Conservation (phyloP, 2,113 vertebrate genomes). For the Dolichallabes microphthalmus region DNA sequence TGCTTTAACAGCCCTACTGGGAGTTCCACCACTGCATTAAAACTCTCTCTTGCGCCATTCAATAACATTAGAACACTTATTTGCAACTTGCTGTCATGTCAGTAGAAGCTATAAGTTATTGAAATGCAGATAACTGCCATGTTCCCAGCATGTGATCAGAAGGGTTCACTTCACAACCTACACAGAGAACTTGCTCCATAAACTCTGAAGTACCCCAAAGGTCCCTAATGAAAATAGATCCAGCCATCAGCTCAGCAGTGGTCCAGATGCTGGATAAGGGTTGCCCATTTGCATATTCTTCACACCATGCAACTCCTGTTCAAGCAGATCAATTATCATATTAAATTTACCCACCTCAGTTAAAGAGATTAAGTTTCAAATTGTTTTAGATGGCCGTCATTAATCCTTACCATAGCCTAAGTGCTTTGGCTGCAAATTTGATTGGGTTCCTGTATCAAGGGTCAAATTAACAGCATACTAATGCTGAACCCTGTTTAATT, state of each 20-base stretch:
- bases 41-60: constrained; percentile 92
- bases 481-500: constrained; percentile 79
- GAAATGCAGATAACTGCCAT: constrained; percentile 85
- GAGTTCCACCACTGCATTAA: constrained; percentile 91
- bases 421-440: constrained; percentile 90
- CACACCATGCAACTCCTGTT: constrained; percentile 90
- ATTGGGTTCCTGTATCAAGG: constrained; percentile 84
- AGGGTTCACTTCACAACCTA: constrained; percentile 89
- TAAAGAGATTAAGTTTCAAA: constrained; percentile 99
- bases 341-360: constrained; percentile 99
- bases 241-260: constrained; percentile 89
- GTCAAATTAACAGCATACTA: constrained; percentile 93
- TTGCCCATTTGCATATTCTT: constrained; percentile 96
- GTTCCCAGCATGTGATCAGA: constrained; percentile 90
- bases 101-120: constrained; percentile 93
- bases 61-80: constrained; percentile 99
- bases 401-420: constrained; percentile 98
- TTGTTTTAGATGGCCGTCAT: constrained; percentile 99
- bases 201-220: constrained; percentile 97
- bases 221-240: constrained; percentile 91
- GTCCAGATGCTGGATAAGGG: constrained; percentile 96
- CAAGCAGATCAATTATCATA: constrained; percentile 99
- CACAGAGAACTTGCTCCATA: constrained; percentile 86
- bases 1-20: constrained; percentile 91
- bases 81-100: constrained; percentile 97